Percentiles rank a stretch among this genome's conserved stretches.
Evolutionary conservation across 2,113 vertebrate genomes (phyloP).

Genomic region (Triplophysa rosa): DNA sequence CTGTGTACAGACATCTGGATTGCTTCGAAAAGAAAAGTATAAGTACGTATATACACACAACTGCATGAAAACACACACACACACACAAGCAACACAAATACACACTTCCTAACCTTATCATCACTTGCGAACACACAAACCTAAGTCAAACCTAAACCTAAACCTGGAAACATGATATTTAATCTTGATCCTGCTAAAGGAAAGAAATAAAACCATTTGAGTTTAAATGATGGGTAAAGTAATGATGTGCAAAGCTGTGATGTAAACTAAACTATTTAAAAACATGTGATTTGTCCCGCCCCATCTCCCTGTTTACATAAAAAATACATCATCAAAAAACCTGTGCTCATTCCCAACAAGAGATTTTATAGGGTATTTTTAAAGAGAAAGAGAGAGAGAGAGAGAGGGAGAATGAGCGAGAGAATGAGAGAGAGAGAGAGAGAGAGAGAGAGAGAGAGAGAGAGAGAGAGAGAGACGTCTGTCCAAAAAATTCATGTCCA

Average conservation of each 20-base stretch:
- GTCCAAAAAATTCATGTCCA: too few species aligned
- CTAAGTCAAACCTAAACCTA: too few species aligned
- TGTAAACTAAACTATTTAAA: too few species aligned
- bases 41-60: slow-evolving; percentile 22
- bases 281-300: too few species aligned
- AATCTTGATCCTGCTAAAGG: slow-evolving; percentile 22
- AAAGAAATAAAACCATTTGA: too few species aligned
- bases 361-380: background rate
- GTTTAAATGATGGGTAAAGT: too few species aligned
- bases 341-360: background rate
- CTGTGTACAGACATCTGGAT: slow-evolving; percentile 53
- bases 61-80: slow-evolving; percentile 35
- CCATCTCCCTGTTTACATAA: too few species aligned
- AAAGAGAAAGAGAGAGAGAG: background rate
- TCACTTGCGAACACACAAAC: too few species aligned
- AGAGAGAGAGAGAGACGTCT: slow-evolving; percentile 4
- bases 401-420: too few species aligned
- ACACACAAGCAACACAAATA: slow-evolving; percentile 14
- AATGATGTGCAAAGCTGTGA: too few species aligned
- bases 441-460: background rate
- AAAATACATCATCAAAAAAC: background rate
- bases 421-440: background rate
- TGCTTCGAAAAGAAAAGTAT: background rate
- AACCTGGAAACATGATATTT: too few species aligned
- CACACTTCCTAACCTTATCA: slow-evolving; percentile 2